Evolutionary conservation across 1,140 invertebrate genomes (phyloP), one percentile per base, ranked within the genome.

Genomic region (Drosophila funebris): DNA sequence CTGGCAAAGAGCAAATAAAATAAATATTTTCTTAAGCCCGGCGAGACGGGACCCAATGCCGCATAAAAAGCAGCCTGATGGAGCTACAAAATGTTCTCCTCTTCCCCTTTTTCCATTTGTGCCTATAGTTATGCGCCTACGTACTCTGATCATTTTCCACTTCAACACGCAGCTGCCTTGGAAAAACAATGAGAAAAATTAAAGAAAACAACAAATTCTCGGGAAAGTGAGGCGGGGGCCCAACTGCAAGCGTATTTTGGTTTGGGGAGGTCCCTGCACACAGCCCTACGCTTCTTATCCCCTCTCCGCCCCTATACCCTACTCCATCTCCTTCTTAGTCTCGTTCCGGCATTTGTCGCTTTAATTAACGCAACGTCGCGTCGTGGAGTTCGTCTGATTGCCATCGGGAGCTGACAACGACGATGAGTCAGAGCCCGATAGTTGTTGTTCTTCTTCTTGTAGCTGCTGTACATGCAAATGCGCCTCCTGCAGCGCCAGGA

Each of bases 401-500:
- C 41, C 52, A 36, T 41, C 54, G 68, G 36, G 24, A 52, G 43
- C 36, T 33, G 37, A 48, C 43, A 54, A 56, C 58, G 22, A 53
- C 31, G 18, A 56, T 72, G 63, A 69, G 14, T 73, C 70, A 64
- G 54, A 14, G 37, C 31, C 57, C 36, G 56, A 33, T 18, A 27
- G 27, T 70, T 37, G 27, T 36, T 43, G 46, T 29, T 18, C 7
- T 24, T 44, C 39, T 43, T 43, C 29, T 31, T 46, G 29, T 8
- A n/a, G 29, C 24, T 61, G 33, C 22, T 69, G 16, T 29, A 50
- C 68, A 76, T 76, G 80, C 80, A 84, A 85, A 76, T 79, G 80
- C 57, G 75, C 72, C 77, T 85, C 81, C 81, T 81, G 81, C 74
- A 77, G 81, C 54, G 82, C 14, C 14, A 16, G 44, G 18, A 44